A percentile compares a stretch with the other conserved stretches of the same genome.
Evolutionary conservation across 2,113 vertebrate genomes (phyloP).

Genomic region (Cyanoderma ruficeps): DNA sequence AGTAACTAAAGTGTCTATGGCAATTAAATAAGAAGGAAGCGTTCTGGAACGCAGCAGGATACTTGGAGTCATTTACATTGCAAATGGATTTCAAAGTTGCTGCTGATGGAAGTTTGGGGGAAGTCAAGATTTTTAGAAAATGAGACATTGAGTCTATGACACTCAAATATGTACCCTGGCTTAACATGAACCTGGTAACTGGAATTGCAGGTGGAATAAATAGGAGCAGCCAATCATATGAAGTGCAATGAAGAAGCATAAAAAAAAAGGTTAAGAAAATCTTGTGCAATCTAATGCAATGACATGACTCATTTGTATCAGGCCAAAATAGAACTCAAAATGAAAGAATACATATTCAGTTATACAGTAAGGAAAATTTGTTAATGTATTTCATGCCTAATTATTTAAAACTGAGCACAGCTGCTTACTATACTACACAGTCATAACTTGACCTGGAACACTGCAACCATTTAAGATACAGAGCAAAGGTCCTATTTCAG

Average conservation of each 20-base stretch:
- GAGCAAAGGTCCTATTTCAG: slow-evolving; percentile 24
- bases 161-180: slow-evolving; percentile 49
- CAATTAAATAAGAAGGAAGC: slow-evolving; percentile 77
- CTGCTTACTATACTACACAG: neutral
- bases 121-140: slow-evolving; percentile 40
- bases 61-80: slow-evolving; percentile 75
- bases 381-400: slow-evolving; percentile 21
- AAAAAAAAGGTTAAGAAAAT: slow-evolving; percentile 16
- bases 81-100: slow-evolving; percentile 69
- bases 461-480: neutral
- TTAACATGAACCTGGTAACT: slow-evolving; percentile 28
- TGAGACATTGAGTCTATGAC: slow-evolving; percentile 40
- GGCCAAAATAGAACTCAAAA: slow-evolving; percentile 50
- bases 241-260: slow-evolving; percentile 31
- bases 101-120: slow-evolving; percentile 61
- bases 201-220: slow-evolving; percentile 58
- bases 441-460: neutral
- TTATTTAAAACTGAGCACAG: slow-evolving; percentile 28
- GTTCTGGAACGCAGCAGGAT: slow-evolving; percentile 73
- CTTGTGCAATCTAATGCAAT: slow-evolving; percentile 42
- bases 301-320: slow-evolving; percentile 58
- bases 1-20: slow-evolving; percentile 73
- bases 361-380: slow-evolving; percentile 6
- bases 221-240: slow-evolving; percentile 34
- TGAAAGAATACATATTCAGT: slow-evolving; percentile 52